Base-by-base conservation (phyloP, 2,888 invertebrate species). In the Hydrotaea cyrtoneurina region DNA sequence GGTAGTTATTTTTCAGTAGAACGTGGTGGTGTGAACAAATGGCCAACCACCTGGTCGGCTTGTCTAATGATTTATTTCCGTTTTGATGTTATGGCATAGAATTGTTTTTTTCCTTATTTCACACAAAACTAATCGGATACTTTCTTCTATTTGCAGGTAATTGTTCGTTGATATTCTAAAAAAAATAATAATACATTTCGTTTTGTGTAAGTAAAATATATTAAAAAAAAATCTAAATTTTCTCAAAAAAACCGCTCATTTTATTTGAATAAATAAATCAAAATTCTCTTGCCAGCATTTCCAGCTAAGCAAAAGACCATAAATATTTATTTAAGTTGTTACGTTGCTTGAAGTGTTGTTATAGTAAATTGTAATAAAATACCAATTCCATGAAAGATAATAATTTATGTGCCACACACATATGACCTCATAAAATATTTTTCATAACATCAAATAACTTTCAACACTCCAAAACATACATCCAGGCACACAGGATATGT, bases 251-350 rank as follows among this genome's bases (percentile, higher is more conserved):
- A 39, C 8, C 39, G 13, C 8, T 11, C 10, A 8, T 39, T 39
- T 31, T 31, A 31, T 7, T 31, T 31, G 7, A 50, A n/a, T 1
- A n/a, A n/a, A 50, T 50, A n/a, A 50, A 50, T 50, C 50, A 50
- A 50, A 50, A 50, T 50, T n/a, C 50, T n/a, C 13, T 4, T 50
- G 0, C n/a, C 1, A 50, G n/a, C 50, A n/a, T 50, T 50, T 50
- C n/a, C 10, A 3, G 2, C 13, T 7, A 15, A 13, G 31, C 2
- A 31, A 31, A 31, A 31, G 10, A 2, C 15, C 15, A 50, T 50
- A 62, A 62, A 62, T 62, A 50, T 62, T 62, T 26, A 17, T 62
- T 62, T 62, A n/a, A 31, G 31, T 31, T 26, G n/a, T 62, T 10
- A 8, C 31, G 2, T 31, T 31, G 31, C 31, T 39, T 10, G 39